Percentiles rank a stretch among this genome's conserved stretches.
Conservation (phyloP, 1,140 invertebrate genomes). For the Ceratosolen fusciceps region DNA sequence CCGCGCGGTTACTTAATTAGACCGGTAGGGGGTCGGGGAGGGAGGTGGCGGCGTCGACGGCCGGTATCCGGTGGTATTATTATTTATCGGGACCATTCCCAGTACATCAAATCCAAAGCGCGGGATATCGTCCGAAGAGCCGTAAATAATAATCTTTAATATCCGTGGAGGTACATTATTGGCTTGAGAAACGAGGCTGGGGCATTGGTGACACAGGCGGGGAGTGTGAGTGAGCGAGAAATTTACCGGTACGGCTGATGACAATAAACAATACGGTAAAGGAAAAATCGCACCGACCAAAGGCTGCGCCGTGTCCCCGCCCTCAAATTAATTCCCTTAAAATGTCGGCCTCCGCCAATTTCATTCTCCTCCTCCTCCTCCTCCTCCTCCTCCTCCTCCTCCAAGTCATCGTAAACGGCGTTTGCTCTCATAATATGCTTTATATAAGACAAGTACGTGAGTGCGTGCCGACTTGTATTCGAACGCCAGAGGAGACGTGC, state of each 20-base stretch:
- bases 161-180: constrained; percentile 2
- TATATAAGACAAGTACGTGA: constrained; percentile 38
- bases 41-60: too few species aligned
- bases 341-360: not conserved
- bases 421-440: constrained; percentile 43
- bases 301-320: not conserved
- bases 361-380: too few species aligned
- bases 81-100: constrained; percentile 15
- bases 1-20: constrained; percentile 24
- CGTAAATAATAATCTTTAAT: constrained; percentile 43
- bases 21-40: not conserved
- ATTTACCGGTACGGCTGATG: too few species aligned
- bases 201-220: too few species aligned
- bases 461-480: not conserved
- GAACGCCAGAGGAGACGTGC: not conserved
- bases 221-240: not conserved
- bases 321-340: constrained; percentile 7
- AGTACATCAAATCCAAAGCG: constrained; percentile 27
- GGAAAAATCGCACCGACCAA: not conserved
- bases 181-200: constrained; percentile 21
- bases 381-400: too few species aligned
- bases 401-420: constrained; percentile 39
- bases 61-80: too few species aligned
- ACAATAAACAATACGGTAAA: not conserved
- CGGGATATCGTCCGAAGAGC: not conserved